Evolutionary conservation across 1,140 invertebrate genomes (phyloP), one percentile per base, ranked within the genome.

Genomic region (Druon quercuslanigerum): DNA sequence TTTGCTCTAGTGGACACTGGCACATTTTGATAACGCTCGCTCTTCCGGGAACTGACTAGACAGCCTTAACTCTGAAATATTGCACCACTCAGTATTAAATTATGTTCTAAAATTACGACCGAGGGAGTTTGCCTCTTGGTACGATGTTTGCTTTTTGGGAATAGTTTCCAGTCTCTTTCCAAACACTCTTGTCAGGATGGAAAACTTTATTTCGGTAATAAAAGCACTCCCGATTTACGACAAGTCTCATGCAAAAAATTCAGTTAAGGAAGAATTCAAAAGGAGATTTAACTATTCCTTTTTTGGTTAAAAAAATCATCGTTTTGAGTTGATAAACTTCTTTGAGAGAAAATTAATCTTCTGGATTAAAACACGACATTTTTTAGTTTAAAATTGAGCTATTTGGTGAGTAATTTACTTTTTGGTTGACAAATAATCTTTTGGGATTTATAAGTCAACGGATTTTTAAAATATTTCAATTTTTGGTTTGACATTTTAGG

Each of bases 21-120:
- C 25, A 66, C 60, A 66, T 66, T 66, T 66, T 66, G 60, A 66
- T 66, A 66, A 66, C 25, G 60, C n/a, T 40, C 40, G 16, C 60
- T 66, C 60, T 66, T 66, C 60, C 60, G 20, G 20, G 57, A 60
- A 60, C 57, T 60, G 60, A 66, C 60, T 40, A 66, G 60, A 40
- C 60, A 40, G 60, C 60, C 60, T 66, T 66, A 66, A 66, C 60
- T 40, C 60, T 66, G 60, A 66, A 66, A 66, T 66, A 66, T 66
- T 66, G 60, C 60, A 40, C 60, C 60, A 66, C 60, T 66, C 60
- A 66, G 60, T 66, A 66, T 66, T 66, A 66, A 66, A 66, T 66
- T 66, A 66, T 40, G 60, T 66, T 66, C 60, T 66, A 66, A 66
- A 66, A 66, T 66, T 66, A 66, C 60, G 60, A 66, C 60, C 60